Percentiles rank a stretch among this genome's conserved stretches.
Conservation (phyloP, 2,113 vertebrate species). For the Hypomesus transpacificus region DNA sequence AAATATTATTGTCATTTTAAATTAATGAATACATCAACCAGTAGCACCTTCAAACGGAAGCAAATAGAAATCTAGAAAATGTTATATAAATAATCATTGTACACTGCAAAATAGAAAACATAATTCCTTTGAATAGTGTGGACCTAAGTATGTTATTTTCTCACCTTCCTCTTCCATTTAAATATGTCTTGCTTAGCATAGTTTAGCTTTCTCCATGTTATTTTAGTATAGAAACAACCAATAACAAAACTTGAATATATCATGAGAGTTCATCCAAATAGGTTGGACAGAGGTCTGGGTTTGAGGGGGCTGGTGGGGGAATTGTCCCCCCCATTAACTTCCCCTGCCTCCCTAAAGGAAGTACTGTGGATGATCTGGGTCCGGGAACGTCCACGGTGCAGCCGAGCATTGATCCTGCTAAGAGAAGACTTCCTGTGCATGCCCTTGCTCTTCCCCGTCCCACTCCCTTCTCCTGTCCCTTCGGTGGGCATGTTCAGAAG, state of each 20-base stretch:
- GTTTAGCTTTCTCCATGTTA: background rate
- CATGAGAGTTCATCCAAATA: constrained; percentile 79
- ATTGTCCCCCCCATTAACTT: constrained; percentile 76
- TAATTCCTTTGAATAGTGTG: constrained; percentile 1
- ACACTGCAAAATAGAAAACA: constrained; percentile 29
- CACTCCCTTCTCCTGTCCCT: constrained; percentile 39
- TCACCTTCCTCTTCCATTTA: background rate
- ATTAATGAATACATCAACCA: too few relatives aligned
- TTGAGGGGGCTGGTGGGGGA: constrained; percentile 75
- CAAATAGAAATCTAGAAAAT: constrained; percentile 32
- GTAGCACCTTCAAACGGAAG: background rate
- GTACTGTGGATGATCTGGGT: constrained; percentile 93
- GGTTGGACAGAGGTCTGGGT: constrained; percentile 87
- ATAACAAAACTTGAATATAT: background rate
- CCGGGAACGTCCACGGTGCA: constrained; percentile 85
- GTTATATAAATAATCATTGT: constrained; percentile 46
- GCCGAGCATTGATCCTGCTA: constrained; percentile 80
- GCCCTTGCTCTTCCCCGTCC: constrained; percentile 64
- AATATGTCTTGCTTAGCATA: too few relatives aligned
- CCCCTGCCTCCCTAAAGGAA: constrained; percentile 78
- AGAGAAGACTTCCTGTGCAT: constrained; percentile 81
- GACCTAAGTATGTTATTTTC: constrained; percentile 7
- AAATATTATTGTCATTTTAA: too few relatives aligned
- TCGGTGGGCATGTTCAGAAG: constrained; percentile 71
- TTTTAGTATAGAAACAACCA: background rate